These are phyloP conservation scores for Agrotis puta DNA, from an alignment of 2,888 invertebrate genomes.

Conservation along the genomic window DNA sequence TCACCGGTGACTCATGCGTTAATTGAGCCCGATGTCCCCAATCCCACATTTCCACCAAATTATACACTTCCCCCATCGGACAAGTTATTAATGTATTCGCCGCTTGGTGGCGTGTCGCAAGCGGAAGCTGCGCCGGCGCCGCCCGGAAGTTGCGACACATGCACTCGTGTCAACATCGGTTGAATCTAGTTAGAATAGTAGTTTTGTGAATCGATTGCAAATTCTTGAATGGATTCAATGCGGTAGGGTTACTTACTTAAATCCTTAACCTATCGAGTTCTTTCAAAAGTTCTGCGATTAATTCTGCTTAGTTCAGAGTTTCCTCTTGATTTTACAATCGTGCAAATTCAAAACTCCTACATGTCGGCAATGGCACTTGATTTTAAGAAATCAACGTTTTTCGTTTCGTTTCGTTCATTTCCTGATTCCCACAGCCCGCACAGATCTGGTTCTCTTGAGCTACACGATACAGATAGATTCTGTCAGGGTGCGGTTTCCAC, in stretches of 20 bases:
- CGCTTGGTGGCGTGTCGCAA: conserved; percentile 59
- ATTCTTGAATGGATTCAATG: conserved; percentile 30
- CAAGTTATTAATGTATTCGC: conserved; percentile 26
- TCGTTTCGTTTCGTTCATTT: background rate
- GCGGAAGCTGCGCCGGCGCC: conserved; percentile 57
- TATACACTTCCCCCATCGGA: conserved; percentile 34
- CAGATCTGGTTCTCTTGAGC: conserved; percentile 35
- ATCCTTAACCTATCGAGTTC: background rate
- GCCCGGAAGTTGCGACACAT: conserved; percentile 58
- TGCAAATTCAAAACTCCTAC: too few species aligned
- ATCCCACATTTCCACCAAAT: conserved; percentile 33
- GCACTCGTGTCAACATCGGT: conserved; percentile 27
- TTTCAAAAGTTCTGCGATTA: background rate
- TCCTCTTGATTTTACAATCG: too few species aligned
- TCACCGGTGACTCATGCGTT: conserved; percentile 19
- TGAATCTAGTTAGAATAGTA: conserved; percentile 22
- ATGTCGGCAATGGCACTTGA: too few species aligned
- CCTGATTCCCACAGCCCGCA: conserved; percentile 24
- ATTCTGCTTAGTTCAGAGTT: background rate
- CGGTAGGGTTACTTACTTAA: background rate
- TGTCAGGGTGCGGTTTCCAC: conserved; percentile 35
- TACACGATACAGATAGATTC: conserved; percentile 8
- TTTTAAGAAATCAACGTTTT: background rate
- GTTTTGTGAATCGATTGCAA: conserved; percentile 30
- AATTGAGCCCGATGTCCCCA: conserved; percentile 19